A percentile compares a stretch with the other conserved stretches of the same genome.
Evolutionary conservation across 2,113 vertebrate genomes (phyloP).

Genomic region (Paramisgurnus dabryanus): DNA sequence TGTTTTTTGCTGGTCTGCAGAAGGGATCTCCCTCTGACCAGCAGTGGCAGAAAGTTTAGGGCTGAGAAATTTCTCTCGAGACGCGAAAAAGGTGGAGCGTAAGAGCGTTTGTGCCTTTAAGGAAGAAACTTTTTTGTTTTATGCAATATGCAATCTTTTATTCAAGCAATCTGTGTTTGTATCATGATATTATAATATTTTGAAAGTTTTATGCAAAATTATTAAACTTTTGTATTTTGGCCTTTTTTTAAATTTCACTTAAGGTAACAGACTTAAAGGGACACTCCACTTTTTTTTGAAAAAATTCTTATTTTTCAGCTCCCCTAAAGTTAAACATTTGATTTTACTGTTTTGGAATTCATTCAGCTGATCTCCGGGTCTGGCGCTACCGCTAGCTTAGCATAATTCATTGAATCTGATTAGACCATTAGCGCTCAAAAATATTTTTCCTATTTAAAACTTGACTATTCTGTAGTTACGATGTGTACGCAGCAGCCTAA

Average conservation of each 20-base stretch:
- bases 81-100: not conserved
- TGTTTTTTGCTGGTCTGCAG: conserved; percentile 86
- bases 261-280: conserved; percentile 27
- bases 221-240: conserved; percentile 54
- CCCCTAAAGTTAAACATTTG: no score
- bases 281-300: no score
- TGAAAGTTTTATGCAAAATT: conserved; percentile 25
- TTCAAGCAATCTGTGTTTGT: conserved; percentile 6
- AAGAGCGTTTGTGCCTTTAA: conserved; percentile 19
- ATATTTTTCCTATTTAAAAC: no score
- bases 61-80: not conserved
- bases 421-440: no score
- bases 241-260: conserved; percentile 59
- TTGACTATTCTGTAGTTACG: no score
- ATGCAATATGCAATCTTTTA: not conserved
- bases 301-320: no score
- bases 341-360: no score
- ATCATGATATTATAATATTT: conserved; percentile 15
- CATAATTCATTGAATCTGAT: no score
- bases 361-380: no score
- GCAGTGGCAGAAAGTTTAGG: conserved; percentile 80
- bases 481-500: no score
- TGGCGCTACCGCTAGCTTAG: no score
- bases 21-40: conserved; percentile 66
- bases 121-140: conserved; percentile 33